A percentile compares a stretch with the other conserved stretches of the same genome.
Evolutionary conservation across 2,113 vertebrate genomes (phyloP).

Genomic region (Bettongia penicillata): DNA sequence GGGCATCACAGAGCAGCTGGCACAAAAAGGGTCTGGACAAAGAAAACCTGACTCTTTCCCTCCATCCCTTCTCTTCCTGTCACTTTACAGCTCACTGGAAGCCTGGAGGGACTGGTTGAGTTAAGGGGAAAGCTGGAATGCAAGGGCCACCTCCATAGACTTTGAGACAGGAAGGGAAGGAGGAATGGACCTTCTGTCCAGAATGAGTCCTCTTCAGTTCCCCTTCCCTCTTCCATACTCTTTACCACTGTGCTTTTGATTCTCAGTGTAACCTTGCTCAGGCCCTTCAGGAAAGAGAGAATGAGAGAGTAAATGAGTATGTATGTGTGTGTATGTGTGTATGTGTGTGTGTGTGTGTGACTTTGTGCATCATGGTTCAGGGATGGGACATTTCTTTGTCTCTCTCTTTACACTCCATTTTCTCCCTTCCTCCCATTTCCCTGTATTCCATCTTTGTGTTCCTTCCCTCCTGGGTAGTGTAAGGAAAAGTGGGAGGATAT

Average conservation of each 20-base stretch:
- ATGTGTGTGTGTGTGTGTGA: slow-evolving; percentile 59
- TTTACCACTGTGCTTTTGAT: slow-evolving; percentile 72
- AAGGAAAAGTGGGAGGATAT: slow-evolving; percentile 59
- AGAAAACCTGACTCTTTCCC: slow-evolving; percentile 59
- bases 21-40: slow-evolving; percentile 42
- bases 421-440: slow-evolving; percentile 21
- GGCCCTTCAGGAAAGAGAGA: slow-evolving; percentile 44
- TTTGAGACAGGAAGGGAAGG: slow-evolving; percentile 43
- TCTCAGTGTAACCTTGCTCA: slow-evolving; percentile 68
- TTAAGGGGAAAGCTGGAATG: slow-evolving; percentile 35
- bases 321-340: slow-evolving; percentile 25
- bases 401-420: neutral
- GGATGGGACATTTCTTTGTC: slow-evolving; percentile 11
- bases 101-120: slow-evolving; percentile 52
- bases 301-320: too few relatives aligned
- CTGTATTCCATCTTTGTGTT: slow-evolving; percentile 34
- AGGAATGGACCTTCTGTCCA: slow-evolving; percentile 64
- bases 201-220: slow-evolving; percentile 58
- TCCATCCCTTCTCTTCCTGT: slow-evolving; percentile 59
- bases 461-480: slow-evolving; percentile 46
- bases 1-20: slow-evolving; percentile 53
- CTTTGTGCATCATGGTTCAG: slow-evolving; percentile 67
- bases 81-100: slow-evolving; percentile 58
- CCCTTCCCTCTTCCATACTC: slow-evolving; percentile 44
- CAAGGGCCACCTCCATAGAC: slow-evolving; percentile 68